These are phyloP conservation scores for Puma concolor DNA, from an alignment of 2,113 vertebrate species.

Conservation along the genomic window DNA sequence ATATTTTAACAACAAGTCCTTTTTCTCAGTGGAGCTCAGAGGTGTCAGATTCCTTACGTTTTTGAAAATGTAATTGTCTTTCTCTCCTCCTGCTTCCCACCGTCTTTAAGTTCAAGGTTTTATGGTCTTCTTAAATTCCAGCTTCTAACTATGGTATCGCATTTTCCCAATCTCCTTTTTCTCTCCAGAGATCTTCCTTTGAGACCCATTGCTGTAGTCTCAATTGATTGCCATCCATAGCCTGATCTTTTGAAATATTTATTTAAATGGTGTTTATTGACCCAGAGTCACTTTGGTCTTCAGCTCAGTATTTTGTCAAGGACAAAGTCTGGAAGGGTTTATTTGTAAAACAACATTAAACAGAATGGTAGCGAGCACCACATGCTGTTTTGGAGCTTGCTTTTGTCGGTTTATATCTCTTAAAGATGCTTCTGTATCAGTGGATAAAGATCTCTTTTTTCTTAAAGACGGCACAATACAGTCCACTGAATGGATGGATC, in stretches of 20 bases:
- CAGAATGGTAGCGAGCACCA: background rate
- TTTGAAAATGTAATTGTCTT: slow-evolving; percentile 4
- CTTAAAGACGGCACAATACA: background rate
- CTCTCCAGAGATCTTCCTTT: background rate
- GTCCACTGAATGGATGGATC: background rate
- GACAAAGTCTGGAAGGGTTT: slow-evolving; percentile 12
- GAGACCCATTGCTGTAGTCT: background rate
- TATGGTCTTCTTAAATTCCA: background rate
- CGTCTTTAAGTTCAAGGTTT: background rate
- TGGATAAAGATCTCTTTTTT: background rate
- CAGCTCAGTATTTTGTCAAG: background rate
- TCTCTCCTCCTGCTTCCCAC: background rate
- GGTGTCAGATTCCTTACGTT: background rate
- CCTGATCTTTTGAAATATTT: slow-evolving; percentile 16
- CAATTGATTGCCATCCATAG: background rate
- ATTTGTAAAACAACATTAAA: background rate
- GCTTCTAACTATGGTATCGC: background rate
- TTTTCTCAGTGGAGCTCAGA: background rate
- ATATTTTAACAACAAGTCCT: background rate
- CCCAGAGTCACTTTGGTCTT: background rate
- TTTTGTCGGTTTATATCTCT: background rate
- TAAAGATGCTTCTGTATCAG: background rate
- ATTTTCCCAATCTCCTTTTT: background rate
- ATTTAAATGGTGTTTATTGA: background rate
- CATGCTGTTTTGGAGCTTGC: background rate